A percentile compares a stretch with the other conserved stretches of the same genome.
Evolutionary conservation across 2,888 invertebrate genomes (phyloP).

Genomic region (Gerris lacustris): DNA sequence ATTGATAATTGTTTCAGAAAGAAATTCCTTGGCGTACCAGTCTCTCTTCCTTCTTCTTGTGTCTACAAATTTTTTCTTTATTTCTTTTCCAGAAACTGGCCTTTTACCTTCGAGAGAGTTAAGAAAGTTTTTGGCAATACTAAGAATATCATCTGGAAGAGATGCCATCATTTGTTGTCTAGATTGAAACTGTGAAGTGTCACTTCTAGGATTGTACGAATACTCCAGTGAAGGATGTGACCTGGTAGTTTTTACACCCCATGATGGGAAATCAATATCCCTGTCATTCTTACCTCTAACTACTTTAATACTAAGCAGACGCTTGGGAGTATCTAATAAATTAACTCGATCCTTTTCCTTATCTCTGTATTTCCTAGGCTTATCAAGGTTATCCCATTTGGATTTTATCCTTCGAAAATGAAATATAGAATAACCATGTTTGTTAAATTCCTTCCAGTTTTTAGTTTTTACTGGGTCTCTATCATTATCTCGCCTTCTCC

Average conservation of each 20-base stretch:
- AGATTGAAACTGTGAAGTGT: conserved; percentile 17
- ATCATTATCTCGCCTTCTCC: conserved; percentile 18
- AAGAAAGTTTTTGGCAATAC: conserved; percentile 22
- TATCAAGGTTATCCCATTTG: conserved; percentile 19
- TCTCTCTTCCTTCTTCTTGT: conserved; percentile 11
- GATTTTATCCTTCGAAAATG: conserved; percentile 25
- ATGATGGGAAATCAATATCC: conserved; percentile 22
- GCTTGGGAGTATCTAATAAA: conserved; percentile 25
- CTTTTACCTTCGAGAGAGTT: conserved; percentile 18
- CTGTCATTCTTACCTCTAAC: conserved; percentile 16
- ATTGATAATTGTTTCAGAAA: background rate
- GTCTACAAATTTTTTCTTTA: background rate
- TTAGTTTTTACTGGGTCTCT: conserved; percentile 14
- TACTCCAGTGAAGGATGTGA: conserved; percentile 20
- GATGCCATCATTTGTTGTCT: conserved; percentile 26
- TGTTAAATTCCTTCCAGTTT: conserved; percentile 27
- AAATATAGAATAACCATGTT: conserved; percentile 22
- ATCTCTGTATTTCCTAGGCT: background rate
- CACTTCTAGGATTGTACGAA: conserved; percentile 20
- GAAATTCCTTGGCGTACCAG: background rate
- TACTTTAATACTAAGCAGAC: conserved; percentile 20
- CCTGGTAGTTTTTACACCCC: conserved; percentile 19
- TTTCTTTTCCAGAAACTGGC: conserved; percentile 17
- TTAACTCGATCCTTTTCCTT: conserved; percentile 17
- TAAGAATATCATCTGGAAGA: conserved; percentile 25